phyloP scores from a whole-genome alignment of 2,113 vertebrate species.

The Coptodon rendalli region DNA sequence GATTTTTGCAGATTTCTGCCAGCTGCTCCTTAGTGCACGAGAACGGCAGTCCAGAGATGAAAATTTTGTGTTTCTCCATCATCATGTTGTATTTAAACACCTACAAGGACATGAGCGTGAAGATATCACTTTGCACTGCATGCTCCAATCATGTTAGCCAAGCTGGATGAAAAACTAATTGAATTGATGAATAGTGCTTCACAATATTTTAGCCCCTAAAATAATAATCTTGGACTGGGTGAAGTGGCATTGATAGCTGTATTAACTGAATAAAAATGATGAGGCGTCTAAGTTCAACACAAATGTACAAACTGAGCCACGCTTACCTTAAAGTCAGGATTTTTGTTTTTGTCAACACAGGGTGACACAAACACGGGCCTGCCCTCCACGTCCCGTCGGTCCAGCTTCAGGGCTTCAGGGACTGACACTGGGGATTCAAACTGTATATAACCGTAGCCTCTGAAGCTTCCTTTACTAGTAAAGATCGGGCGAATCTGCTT shows the following conservation, averaged over 20 bases:
- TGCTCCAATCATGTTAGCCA: background rate
- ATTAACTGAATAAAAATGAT: background rate
- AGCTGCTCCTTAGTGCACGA: slow-evolving; percentile 88
- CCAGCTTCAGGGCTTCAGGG: slow-evolving; percentile 79
- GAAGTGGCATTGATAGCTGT: background rate
- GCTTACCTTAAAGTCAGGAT: slow-evolving; percentile 91
- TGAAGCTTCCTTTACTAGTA: slow-evolving; percentile 79
- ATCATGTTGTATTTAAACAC: slow-evolving; percentile 90
- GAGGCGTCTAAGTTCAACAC: background rate
- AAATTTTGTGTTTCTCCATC: slow-evolving; percentile 94
- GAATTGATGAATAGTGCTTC: background rate
- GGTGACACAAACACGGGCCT: slow-evolving; percentile 97
- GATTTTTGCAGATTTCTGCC: slow-evolving; percentile 78
- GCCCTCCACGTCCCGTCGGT: slow-evolving; percentile 80
- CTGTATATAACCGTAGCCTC: slow-evolving; percentile 91
- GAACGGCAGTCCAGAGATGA: slow-evolving; percentile 90
- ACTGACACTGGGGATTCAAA: slow-evolving; percentile 78
- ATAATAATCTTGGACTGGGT: background rate
- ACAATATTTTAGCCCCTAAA: background rate
- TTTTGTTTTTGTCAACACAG: slow-evolving; percentile 92
- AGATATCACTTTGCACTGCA: background rate
- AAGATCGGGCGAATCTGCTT: slow-evolving; percentile 80
- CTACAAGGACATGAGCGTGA: slow-evolving; percentile 49
- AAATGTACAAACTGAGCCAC: background rate
- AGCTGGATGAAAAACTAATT: background rate